Percentiles rank a stretch among this genome's conserved stretches.
Conservation (phyloP, 2,888 invertebrate genomes). For the Hypomecis atomaria region DNA sequence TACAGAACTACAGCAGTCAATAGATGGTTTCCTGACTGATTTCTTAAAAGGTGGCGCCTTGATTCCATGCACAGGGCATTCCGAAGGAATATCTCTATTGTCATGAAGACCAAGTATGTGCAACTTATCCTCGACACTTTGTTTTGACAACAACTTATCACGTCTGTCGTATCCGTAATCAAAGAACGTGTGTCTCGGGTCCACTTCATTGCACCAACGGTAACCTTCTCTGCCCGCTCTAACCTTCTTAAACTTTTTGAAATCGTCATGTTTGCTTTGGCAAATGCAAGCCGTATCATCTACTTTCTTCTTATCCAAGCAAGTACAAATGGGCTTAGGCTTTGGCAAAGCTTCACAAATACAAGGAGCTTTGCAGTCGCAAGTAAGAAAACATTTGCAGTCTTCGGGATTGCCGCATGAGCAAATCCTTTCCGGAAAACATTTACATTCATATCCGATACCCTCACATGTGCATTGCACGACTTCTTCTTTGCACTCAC, state of each 20-base stretch:
- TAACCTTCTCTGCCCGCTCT: conserved; percentile 72
- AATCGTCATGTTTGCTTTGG: conserved; percentile 45
- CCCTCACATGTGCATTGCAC: conserved; percentile 60
- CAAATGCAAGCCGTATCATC: conserved; percentile 56
- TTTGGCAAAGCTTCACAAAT: conserved; percentile 59
- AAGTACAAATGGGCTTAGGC: conserved; percentile 58
- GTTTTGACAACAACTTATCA: conserved; percentile 61
- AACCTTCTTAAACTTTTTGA: conserved; percentile 61
- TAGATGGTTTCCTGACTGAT: conserved; percentile 63
- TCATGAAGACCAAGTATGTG: conserved; percentile 66
- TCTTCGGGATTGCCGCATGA: conserved; percentile 65
- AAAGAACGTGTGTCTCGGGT: conserved; percentile 74
- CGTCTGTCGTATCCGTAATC: conserved; percentile 71
- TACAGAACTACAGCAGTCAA: conserved; percentile 79
- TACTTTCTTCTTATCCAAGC: conserved; percentile 50
- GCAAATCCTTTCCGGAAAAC: conserved; percentile 61
- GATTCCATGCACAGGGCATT: conserved; percentile 55
- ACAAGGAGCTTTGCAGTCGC: conserved; percentile 68
- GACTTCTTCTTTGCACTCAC: conserved; percentile 54
- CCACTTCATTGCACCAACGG: conserved; percentile 75
- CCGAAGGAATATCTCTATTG: conserved; percentile 43
- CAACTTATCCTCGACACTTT: conserved; percentile 56
- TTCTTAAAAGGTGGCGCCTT: conserved; percentile 62
- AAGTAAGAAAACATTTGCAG: conserved; percentile 66
- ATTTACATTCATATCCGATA: conserved; percentile 55